These are phyloP conservation scores for Stegastes partitus DNA, from an alignment of 2,113 vertebrate species.

Conservation along the genomic window DNA sequence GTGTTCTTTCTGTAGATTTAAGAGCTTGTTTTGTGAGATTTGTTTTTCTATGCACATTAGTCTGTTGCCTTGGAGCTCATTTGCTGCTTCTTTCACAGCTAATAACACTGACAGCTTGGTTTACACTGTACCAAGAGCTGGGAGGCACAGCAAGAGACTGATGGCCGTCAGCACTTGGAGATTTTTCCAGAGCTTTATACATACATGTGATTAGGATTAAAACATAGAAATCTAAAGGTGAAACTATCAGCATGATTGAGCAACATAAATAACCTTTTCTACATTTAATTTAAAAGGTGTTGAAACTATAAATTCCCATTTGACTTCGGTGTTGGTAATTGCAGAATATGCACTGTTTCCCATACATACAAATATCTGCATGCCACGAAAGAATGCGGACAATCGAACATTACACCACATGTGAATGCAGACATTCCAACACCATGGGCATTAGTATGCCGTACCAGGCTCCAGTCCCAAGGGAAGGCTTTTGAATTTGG, in stretches of 20 bases:
- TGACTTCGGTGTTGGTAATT: background rate
- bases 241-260: too few species aligned
- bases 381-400: background rate
- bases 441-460: background rate
- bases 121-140: slow-evolving; percentile 3
- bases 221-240: background rate
- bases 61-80: background rate
- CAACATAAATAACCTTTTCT: background rate
- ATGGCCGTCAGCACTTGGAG: background rate
- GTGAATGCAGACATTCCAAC: slow-evolving; percentile 2
- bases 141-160: background rate
- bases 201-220: slow-evolving; percentile 5
- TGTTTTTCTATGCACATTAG: background rate
- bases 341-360: background rate
- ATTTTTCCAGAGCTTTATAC: background rate
- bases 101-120: slow-evolving; percentile 22
- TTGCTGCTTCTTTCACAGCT: background rate
- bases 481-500: background rate
- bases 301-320: background rate
- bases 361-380: background rate
- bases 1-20: slow-evolving; percentile 10
- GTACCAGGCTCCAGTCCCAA: background rate
- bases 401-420: background rate
- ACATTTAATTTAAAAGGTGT: background rate
- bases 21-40: slow-evolving; percentile 12